phyloP scores from a whole-genome alignment of 2,888 invertebrate species.

The Phyllotreta cruciferae region DNA sequence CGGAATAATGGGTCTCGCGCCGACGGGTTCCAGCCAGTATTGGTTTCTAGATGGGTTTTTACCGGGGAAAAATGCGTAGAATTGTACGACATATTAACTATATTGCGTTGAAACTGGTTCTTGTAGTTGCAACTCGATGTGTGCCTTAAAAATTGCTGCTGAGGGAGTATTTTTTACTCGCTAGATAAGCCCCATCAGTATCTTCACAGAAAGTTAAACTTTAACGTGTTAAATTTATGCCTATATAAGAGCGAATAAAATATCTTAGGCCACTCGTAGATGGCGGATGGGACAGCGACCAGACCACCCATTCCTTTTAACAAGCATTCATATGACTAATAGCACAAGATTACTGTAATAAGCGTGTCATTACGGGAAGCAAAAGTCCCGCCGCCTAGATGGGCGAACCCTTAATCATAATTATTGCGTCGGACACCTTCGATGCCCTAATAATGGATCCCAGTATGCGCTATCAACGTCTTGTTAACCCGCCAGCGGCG shows the following conservation, averaged over 20 bases:
- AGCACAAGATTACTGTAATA: slow-evolving; percentile 57
- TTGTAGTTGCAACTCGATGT: no score
- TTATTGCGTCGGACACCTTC: slow-evolving; percentile 53
- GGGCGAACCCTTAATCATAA: slow-evolving; percentile 53
- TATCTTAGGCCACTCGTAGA: background rate
- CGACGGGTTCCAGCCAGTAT: slow-evolving; percentile 21
- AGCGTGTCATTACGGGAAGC: slow-evolving; percentile 52
- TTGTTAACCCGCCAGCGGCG: slow-evolving; percentile 42
- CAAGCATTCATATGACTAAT: slow-evolving; percentile 56
- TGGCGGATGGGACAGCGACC: slow-evolving; percentile 19
- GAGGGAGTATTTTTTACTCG: slow-evolving; percentile 15
- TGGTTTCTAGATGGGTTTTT: background rate
- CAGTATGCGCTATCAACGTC: slow-evolving; percentile 50
- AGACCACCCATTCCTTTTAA: slow-evolving; percentile 55
- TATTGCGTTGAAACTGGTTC: no score
- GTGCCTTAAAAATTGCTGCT: no score
- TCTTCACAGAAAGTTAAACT: no score
- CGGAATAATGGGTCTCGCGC: slow-evolving; percentile 47
- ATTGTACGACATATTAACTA: no score
- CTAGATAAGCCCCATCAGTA: slow-evolving; percentile 6
- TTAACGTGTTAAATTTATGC: no score
- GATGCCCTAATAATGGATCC: slow-evolving; percentile 52
- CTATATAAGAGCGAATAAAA: no score
- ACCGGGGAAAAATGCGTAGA: no score
- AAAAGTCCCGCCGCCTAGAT: slow-evolving; percentile 46